Base-by-base conservation (phyloP, 2,113 vertebrate species). In the Nerophis ophidion region DNA sequence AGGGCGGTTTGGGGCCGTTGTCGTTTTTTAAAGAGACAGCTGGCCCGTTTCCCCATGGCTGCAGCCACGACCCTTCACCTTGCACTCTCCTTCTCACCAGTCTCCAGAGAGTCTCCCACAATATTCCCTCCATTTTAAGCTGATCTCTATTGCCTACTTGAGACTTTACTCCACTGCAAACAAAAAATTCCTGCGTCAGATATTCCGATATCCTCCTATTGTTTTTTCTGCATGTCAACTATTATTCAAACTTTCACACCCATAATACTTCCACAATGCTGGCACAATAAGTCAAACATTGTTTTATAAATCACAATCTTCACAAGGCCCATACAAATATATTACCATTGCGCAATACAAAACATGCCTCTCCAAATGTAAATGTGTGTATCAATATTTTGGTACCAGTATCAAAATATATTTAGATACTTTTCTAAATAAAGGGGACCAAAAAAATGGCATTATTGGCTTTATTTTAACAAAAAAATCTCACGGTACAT, bases 1-100 rank as follows among this genome's bases (percentile, higher is more conserved):
- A 74, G 66, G 80, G 77, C 75, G 50, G 77, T 82, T 78, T 75
- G 75, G 64, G 65, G 72, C 87, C 76, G 87, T 88, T 88, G 85
- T 88, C 79, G 63, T 85, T 89, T 89, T 89, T 88, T 90, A 91
- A 90, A 91, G 89, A 86, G 84, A 89, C 88, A 89, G 88, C 86
- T 88, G 75, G 81, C 77, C 74, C 5, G 44, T 79, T 89, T 85
- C 82, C 83, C 82, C 68, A 59, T 57, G 65, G 74, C 72, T 59
- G 67, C 48, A 66, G 79, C 77, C 80, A 44, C 75, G 81, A 86
- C 82, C 85, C 77, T 77, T 85, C 79, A 84, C 84, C 85, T 75
- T 70, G 74, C 82, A 81, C 68, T 82, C 70, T 79, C 72, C 50
- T 67, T 85, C 77, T 82, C 72, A 61, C 73, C 65, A 16, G 44